phyloP scores from a whole-genome alignment of 2,113 vertebrate species.

The Calyptomena viridis region DNA sequence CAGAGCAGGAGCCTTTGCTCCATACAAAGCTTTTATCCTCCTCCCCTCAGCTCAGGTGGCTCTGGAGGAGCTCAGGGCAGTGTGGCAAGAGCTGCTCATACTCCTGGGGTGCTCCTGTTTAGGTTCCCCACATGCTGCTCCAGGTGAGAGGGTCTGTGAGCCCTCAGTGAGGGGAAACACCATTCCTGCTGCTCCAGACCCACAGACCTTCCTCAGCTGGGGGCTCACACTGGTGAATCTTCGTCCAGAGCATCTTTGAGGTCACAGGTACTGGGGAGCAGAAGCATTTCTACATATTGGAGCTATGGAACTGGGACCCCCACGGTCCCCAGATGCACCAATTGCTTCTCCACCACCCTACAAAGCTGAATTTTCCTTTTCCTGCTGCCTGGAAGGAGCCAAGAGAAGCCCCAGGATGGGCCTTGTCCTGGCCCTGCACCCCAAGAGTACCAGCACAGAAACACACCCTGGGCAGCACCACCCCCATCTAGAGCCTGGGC shows the following conservation, averaged over 20 bases:
- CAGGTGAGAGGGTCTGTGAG: neutral
- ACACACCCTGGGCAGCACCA: neutral
- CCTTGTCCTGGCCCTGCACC: rapidly evolving
- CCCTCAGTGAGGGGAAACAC: rapidly evolving
- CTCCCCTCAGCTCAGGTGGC: too few species aligned
- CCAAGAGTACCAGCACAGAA: neutral
- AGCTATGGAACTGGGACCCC: rapidly evolving
- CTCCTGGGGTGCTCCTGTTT: too few species aligned
- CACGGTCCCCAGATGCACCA: neutral
- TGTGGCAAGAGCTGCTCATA: too few species aligned
- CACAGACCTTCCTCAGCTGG: neutral
- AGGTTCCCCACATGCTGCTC: neutral
- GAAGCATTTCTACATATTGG: rapidly evolving
- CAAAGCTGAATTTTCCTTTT: neutral
- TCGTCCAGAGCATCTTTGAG: neutral
- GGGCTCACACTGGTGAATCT: rapidly evolving
- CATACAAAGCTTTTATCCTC: too few species aligned
- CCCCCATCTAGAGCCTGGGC: neutral
- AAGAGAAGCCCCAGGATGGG: neutral
- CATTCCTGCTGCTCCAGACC: neutral
- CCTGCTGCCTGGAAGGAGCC: neutral
- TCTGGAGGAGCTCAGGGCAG: too few species aligned
- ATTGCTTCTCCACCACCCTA: neutral
- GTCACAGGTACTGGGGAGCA: neutral
- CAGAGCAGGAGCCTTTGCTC: too few species aligned